Evolutionary conservation across 1,140 invertebrate species (phyloP).

Genomic region (Lasioglossum baleicum): DNA sequence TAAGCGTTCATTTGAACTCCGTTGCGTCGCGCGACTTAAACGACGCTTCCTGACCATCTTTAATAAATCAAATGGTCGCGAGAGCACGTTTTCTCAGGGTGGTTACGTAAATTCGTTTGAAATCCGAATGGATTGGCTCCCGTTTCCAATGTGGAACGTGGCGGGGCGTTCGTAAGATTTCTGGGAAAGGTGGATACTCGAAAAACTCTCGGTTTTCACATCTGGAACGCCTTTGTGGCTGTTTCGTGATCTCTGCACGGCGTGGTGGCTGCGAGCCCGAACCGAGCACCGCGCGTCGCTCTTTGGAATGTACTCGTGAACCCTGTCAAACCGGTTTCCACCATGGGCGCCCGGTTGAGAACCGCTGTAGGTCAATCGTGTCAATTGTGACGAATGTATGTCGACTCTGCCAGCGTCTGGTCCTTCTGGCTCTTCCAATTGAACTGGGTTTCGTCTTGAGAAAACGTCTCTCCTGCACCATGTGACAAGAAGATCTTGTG

Average conservation of each 20-base stretch:
- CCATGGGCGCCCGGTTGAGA: slow-evolving; percentile 54
- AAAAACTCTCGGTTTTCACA: background rate
- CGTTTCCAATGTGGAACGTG: no score
- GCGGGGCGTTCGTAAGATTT: no score
- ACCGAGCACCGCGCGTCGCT: slow-evolving; percentile 4
- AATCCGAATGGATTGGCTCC: background rate
- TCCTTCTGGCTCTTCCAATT: slow-evolving; percentile 12
- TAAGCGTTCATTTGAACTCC: background rate
- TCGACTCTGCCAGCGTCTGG: slow-evolving; percentile 43
- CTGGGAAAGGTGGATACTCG: no score
- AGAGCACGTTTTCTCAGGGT: background rate
- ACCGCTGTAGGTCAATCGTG: slow-evolving; percentile 72
- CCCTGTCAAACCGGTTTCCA: slow-evolving; percentile 45
- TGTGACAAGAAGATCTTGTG: no score
- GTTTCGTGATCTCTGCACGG: background rate
- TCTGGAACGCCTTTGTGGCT: background rate
- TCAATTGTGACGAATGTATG: slow-evolving; percentile 74
- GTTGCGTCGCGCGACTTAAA: background rate
- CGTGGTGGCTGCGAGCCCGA: background rate
- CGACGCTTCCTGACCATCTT: background rate
- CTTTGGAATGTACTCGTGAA: slow-evolving; percentile 7
- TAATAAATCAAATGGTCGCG: background rate
- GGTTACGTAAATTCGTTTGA: slow-evolving; percentile 10
- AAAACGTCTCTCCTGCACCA: background rate
- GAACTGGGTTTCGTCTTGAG: background rate